phyloP scores from a whole-genome alignment of 2,797 vertebrate genomes.

The Hozukius guyotensis region DNA sequence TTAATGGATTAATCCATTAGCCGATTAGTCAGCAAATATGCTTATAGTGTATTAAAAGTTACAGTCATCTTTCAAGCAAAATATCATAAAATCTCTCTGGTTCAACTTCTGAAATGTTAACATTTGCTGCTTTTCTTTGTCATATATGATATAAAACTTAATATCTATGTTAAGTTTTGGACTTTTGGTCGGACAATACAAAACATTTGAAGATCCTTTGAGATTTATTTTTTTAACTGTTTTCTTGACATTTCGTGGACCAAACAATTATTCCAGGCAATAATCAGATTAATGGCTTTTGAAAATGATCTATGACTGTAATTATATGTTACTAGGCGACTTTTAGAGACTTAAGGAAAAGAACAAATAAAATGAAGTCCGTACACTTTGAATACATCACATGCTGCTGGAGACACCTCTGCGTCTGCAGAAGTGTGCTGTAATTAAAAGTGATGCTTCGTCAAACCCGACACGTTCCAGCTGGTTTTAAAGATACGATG shows the following conservation, averaged over 20 bases:
- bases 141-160: neutral
- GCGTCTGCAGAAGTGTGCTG: neutral
- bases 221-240: too few species aligned
- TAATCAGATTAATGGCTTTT: neutral
- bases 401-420: neutral
- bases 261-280: neutral
- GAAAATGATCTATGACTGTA: neutral
- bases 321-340: neutral
- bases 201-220: neutral
- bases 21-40: neutral
- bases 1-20: neutral
- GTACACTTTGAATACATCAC: neutral
- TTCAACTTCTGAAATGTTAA: neutral
- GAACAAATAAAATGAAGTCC: neutral
- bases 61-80: neutral
- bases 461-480: neutral
- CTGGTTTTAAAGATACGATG: conserved; percentile 22
- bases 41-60: neutral
- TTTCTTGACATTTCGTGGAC: neutral
- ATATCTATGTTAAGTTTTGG: neutral
- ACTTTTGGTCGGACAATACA: neutral
- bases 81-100: neutral
- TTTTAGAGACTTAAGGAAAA: neutral
- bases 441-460: neutral
- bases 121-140: neutral